Evolutionary conservation across 2,797 vertebrate genomes (phyloP).

Genomic region (Rhinichthys osculus): DNA sequence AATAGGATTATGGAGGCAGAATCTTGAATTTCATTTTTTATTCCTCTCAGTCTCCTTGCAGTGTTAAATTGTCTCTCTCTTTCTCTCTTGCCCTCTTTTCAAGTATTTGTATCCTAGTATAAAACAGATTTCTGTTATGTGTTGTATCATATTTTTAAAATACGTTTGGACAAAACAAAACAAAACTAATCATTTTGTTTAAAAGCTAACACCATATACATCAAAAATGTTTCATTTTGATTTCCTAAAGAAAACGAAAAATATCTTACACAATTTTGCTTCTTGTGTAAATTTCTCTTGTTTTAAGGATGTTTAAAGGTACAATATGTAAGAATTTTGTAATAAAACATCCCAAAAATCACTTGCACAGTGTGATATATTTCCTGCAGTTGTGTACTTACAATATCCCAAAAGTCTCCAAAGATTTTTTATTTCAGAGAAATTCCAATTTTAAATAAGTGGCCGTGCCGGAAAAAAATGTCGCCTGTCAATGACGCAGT

Average conservation of each 20-base stretch:
- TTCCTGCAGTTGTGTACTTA: too few species aligned
- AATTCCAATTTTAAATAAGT: too few species aligned
- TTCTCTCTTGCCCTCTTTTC: not conserved
- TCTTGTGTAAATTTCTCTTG: not conserved
- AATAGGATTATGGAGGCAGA: conserved; percentile 56
- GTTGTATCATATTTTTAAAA: too few species aligned
- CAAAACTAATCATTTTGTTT: not conserved
- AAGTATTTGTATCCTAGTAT: not conserved
- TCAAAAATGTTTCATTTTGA: not conserved
- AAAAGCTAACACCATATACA: not conserved
- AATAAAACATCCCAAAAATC: too few species aligned
- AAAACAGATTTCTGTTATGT: not conserved
- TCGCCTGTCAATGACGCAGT: too few species aligned
- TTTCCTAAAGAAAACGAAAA: not conserved
- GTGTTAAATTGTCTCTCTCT: not conserved
- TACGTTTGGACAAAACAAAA: too few species aligned
- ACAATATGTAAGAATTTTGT: too few species aligned
- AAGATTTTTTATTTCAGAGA: too few species aligned
- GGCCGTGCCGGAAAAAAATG: too few species aligned
- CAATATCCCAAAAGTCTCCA: too few species aligned
- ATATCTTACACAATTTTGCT: not conserved
- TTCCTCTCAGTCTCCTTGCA: not conserved
- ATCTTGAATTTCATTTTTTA: conserved; percentile 13
- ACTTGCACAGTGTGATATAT: too few species aligned
- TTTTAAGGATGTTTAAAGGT: not conserved